Evolutionary conservation across 2,888 invertebrate genomes (phyloP).

Genomic region (Coleophora flavipennella): DNA sequence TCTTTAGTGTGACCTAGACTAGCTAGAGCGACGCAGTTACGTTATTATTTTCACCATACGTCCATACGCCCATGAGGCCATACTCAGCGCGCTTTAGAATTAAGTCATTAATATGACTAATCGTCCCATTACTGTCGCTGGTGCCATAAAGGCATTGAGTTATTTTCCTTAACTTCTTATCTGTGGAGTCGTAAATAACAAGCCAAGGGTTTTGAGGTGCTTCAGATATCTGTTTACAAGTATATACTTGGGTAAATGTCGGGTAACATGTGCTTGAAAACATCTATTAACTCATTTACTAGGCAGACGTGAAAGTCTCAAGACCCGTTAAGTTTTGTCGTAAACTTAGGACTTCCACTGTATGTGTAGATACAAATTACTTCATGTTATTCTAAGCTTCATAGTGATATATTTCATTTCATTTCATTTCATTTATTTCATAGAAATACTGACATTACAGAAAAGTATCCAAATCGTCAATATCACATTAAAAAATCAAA

Average conservation of each 20-base stretch:
- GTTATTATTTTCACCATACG: background rate
- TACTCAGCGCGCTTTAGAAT: background rate
- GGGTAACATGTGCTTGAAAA: background rate
- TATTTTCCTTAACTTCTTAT: slow-evolving; percentile 5
- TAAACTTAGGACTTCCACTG: no score
- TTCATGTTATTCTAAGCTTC: no score
- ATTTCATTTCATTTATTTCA: no score
- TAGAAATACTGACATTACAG: no score
- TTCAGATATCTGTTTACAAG: background rate
- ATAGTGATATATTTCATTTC: no score
- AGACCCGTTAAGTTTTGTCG: background rate
- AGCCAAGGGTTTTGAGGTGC: background rate
- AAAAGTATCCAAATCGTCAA: no score
- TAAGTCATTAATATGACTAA: slow-evolving; percentile 8
- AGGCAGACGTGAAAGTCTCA: background rate
- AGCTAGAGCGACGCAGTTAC: no score
- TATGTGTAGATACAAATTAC: no score
- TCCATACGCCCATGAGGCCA: background rate
- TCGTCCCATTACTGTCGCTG: slow-evolving; percentile 4
- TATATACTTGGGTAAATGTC: background rate
- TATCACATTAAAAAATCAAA: no score
- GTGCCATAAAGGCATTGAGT: slow-evolving; percentile 1
- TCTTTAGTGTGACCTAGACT: no score
- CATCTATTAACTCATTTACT: no score
- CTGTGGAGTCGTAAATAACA: slow-evolving; percentile 1